Evolutionary conservation across 1,140 invertebrate genomes (phyloP).

Genomic region (Megalonaias nervosa): DNA sequence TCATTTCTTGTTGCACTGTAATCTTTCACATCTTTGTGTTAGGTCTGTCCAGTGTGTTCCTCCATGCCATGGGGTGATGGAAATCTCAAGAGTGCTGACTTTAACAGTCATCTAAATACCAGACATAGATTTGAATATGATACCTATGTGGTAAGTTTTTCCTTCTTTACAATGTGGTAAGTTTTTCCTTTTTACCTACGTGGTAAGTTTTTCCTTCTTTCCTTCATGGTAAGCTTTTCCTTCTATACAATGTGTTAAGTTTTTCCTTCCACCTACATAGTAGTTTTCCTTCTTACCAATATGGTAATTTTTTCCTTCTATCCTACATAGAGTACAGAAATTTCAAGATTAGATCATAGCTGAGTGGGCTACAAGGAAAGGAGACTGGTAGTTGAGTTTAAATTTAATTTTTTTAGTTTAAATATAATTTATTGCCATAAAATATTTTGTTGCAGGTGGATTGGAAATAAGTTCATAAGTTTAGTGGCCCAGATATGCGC

Average conservation of each 20-base stretch:
- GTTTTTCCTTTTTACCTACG: background rate
- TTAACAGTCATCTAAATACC: slow-evolving; percentile 64
- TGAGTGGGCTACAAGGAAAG: too few species aligned
- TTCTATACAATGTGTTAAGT: background rate
- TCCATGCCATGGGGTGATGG: slow-evolving; percentile 70
- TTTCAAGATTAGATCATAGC: too few species aligned
- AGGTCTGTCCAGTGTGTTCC: slow-evolving; percentile 67
- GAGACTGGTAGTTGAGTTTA: too few species aligned
- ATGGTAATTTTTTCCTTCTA: background rate
- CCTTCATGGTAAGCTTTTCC: background rate
- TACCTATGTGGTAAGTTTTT: slow-evolving; percentile 65
- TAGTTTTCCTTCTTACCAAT: background rate
- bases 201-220: background rate
- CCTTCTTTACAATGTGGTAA: background rate
- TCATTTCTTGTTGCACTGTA: background rate
- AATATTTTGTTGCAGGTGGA: too few species aligned
- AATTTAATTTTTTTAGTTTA: too few species aligned
- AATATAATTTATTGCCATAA: too few species aligned
- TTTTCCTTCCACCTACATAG: background rate
- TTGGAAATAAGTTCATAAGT: too few species aligned
- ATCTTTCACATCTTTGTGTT: slow-evolving; percentile 16
- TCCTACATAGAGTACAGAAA: background rate
- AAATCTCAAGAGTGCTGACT: slow-evolving; percentile 56
- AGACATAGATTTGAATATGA: slow-evolving; percentile 70
- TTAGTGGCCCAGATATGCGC: too few species aligned